Conservation (phyloP, 2,113 vertebrate species). For the Ailurus styani region DNA sequence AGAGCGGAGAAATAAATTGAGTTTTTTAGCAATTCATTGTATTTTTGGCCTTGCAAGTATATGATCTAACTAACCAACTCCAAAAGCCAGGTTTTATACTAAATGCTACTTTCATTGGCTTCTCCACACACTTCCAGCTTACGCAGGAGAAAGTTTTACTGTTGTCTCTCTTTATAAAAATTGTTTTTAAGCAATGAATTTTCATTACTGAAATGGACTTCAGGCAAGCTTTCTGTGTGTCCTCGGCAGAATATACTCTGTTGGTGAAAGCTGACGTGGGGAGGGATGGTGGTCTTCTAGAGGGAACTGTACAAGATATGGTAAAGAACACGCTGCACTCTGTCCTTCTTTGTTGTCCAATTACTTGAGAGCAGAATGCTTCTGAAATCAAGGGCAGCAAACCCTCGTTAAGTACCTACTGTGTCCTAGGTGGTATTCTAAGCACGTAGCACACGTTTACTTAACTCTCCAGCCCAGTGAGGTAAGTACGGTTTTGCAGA, state of each 20-base stretch:
- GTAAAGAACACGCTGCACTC: neutral
- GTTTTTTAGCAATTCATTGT: neutral
- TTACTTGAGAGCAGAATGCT: neutral
- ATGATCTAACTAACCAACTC: conserved; percentile 6
- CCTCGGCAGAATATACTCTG: neutral
- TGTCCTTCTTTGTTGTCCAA: neutral
- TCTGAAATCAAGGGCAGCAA: neutral
- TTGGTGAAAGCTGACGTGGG: neutral
- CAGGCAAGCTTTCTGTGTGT: neutral
- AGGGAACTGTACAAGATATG: too few relatives aligned
- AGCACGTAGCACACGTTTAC: neutral
- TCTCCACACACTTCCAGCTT: neutral
- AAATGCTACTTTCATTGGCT: neutral
- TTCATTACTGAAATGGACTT: neutral
- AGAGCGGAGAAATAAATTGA: neutral
- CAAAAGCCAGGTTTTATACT: neutral
- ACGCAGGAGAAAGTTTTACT: neutral
- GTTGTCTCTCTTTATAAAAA: neutral
- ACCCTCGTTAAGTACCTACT: neutral
- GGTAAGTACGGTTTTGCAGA: neutral
- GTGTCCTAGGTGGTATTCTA: neutral
- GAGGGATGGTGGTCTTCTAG: neutral
- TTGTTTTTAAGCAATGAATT: neutral
- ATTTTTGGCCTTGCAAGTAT: neutral
- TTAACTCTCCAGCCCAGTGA: neutral